Percentiles rank a stretch among this genome's conserved stretches.
phyloP scores from a whole-genome alignment of 2,888 invertebrate genomes.

The Corbicula japonica region DNA sequence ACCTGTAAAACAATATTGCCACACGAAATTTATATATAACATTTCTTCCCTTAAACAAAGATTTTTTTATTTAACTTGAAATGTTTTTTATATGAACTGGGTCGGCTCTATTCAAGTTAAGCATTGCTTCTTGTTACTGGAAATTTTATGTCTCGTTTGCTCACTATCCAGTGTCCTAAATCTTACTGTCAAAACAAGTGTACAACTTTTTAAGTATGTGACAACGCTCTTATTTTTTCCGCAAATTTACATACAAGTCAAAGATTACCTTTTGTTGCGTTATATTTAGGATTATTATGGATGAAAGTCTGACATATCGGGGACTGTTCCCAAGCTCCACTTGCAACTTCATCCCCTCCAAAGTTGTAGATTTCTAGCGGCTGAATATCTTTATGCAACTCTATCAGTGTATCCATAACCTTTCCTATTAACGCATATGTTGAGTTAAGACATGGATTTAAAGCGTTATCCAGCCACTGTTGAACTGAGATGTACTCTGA shows the following conservation, averaged over 20 bases:
- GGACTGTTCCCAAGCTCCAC: conserved; percentile 81
- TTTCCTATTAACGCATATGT: conserved; percentile 78
- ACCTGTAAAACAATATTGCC: conserved; percentile 44
- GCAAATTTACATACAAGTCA: too few species aligned
- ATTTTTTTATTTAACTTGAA: too few species aligned
- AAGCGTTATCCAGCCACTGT: conserved; percentile 76
- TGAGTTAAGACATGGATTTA: conserved; percentile 79
- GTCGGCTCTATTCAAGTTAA: too few species aligned
- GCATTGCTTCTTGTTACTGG: too few species aligned
- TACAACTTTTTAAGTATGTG: too few species aligned
- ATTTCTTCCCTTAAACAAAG: too few species aligned
- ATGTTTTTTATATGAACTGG: too few species aligned
- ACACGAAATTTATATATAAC: too few species aligned
- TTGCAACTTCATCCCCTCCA: conserved; percentile 84
- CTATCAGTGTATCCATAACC: conserved; percentile 69
- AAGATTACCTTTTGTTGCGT: conserved; percentile 55
- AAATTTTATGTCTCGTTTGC: too few species aligned
- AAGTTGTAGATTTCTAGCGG: conserved; percentile 80
- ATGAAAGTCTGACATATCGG: conserved; percentile 70
- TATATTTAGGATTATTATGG: conserved; percentile 32
- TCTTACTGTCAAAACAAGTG: too few species aligned
- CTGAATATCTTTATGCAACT: conserved; percentile 75
- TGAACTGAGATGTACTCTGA: conserved; percentile 75
- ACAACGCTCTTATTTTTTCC: too few species aligned
- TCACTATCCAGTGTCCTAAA: too few species aligned